A percentile compares a stretch with the other conserved stretches of the same genome.
These are phyloP conservation scores for Antechinus flavipes DNA, from an alignment of 2,113 vertebrate genomes.

Conservation along the genomic window DNA sequence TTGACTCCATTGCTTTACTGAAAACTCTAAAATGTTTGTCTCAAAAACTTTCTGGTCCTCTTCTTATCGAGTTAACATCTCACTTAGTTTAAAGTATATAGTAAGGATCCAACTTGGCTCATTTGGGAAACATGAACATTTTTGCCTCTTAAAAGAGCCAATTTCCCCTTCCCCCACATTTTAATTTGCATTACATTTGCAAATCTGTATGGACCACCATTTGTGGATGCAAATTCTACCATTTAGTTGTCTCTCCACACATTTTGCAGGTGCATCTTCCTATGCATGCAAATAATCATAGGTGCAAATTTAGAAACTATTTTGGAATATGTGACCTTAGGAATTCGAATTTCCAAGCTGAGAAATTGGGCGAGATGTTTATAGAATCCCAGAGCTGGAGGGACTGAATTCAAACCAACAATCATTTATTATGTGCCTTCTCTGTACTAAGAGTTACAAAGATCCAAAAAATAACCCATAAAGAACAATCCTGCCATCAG, in stretches of 20 bases:
- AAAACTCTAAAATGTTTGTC: constrained; percentile 46
- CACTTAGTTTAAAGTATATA: constrained; percentile 35
- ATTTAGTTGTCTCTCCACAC: constrained; percentile 14
- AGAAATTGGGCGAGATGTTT: constrained; percentile 33
- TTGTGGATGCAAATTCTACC: constrained; percentile 20
- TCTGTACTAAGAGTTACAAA: neutral
- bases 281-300: constrained; percentile 63
- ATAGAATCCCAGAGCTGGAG: constrained; percentile 31
- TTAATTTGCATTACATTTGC: neutral
- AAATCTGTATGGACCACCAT: neutral
- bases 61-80: constrained; percentile 29
- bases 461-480: neutral
- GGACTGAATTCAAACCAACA: constrained; percentile 10
- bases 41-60: neutral
- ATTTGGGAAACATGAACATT: constrained; percentile 2
- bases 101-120: constrained; percentile 47
- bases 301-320: constrained; percentile 71
- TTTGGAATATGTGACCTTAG: constrained; percentile 70
- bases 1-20: neutral
- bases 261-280: constrained; percentile 72
- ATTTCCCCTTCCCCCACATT: constrained; percentile 44
- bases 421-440: neutral
- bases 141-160: constrained; percentile 26
- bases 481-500: neutral
- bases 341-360: constrained; percentile 46